phyloP scores from a whole-genome alignment of 2,888 invertebrate species.

The Ctenicera cuprea region DNA sequence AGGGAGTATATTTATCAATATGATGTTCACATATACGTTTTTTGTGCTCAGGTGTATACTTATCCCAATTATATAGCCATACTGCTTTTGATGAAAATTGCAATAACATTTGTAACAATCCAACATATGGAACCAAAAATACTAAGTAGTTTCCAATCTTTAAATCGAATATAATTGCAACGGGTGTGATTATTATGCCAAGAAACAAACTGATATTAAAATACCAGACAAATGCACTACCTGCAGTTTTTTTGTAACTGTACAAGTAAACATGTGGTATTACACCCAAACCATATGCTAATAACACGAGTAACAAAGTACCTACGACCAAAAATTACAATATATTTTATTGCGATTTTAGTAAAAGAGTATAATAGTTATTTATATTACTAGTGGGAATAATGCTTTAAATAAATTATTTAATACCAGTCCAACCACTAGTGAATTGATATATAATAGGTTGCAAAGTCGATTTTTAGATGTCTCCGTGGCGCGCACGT shows the following conservation, averaged over 20 bases:
- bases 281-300: slow-evolving; percentile 78
- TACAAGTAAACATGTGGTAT: slow-evolving; percentile 80
- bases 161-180: background rate
- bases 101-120: slow-evolving; percentile 49
- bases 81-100: slow-evolving; percentile 62
- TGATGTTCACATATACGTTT: slow-evolving; percentile 53
- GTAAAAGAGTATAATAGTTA: no score
- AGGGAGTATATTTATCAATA: slow-evolving; percentile 61
- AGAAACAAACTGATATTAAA: slow-evolving; percentile 61
- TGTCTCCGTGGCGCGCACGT: no score
- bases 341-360: no score
- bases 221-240: slow-evolving; percentile 69
- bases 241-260: slow-evolving; percentile 73
- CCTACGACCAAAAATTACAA: slow-evolving; percentile 67
- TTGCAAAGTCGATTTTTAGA: no score
- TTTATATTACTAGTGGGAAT: no score
- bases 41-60: slow-evolving; percentile 58
- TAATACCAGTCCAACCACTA: no score
- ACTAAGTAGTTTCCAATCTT: slow-evolving; percentile 32
- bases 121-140: slow-evolving; percentile 66
- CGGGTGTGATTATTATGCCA: background rate
- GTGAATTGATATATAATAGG: no score
- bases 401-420: no score
- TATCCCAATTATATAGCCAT: slow-evolving; percentile 66
- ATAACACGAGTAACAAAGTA: slow-evolving; percentile 72